phyloP scores from a whole-genome alignment of 1,140 invertebrate genomes.

The Drosophila lowei region DNA sequence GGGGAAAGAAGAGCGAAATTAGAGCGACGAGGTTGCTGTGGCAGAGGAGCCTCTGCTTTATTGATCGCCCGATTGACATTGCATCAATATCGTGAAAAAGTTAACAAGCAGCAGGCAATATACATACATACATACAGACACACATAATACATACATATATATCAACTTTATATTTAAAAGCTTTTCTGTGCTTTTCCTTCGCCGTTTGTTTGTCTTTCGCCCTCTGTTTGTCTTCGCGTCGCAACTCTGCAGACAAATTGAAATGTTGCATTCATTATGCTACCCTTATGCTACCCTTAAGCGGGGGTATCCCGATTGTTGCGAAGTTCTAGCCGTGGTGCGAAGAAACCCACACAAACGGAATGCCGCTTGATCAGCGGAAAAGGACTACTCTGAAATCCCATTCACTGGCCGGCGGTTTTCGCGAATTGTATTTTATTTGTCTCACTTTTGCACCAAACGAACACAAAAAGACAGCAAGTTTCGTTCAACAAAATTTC shows the following conservation, averaged over 20 bases:
- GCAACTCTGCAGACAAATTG: slow-evolving; percentile 19
- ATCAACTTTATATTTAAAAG: slow-evolving; percentile 46
- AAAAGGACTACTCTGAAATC: no score
- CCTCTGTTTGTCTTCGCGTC: slow-evolving; percentile 53
- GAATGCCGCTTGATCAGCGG: no score
- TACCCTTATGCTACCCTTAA: no score
- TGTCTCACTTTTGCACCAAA: no score
- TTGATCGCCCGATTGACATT: slow-evolving; percentile 55
- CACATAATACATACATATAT: slow-evolving; percentile 6
- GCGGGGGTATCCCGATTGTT: not conserved
- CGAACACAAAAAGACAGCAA: no score
- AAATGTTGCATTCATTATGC: slow-evolving; percentile 44
- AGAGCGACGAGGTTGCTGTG: slow-evolving; percentile 12
- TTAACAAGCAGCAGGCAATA: slow-evolving; percentile 30
- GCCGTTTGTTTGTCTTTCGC: slow-evolving; percentile 58
- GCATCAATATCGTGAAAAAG: slow-evolving; percentile 59
- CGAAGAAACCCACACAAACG: no score
- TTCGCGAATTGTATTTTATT: no score
- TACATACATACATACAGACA: slow-evolving; percentile 4
- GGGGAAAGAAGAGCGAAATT: slow-evolving; percentile 29
- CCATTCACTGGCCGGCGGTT: no score
- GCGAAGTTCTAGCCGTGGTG: not conserved
- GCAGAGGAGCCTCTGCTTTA: slow-evolving; percentile 21
- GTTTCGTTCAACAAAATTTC: no score
- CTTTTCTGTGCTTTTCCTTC: slow-evolving; percentile 58